Conservation (phyloP, 2,888 invertebrate genomes). For the Drosophila ustulata region DNA sequence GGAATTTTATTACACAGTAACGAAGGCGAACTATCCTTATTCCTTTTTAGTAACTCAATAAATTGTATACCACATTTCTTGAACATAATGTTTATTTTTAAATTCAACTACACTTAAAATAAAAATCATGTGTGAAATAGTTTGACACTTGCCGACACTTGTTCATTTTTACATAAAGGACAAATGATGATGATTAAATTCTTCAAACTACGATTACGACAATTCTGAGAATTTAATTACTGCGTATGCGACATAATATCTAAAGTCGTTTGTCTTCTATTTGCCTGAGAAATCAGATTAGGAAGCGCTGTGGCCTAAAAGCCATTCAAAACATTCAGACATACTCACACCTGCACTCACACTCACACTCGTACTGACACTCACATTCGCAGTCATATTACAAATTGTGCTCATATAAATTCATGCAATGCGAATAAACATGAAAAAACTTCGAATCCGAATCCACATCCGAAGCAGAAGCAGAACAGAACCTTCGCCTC, state of each 20-base stretch:
- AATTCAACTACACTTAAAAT: too few relatives aligned
- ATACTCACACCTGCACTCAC: not conserved
- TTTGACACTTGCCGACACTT: too few relatives aligned
- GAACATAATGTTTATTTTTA: too few relatives aligned
- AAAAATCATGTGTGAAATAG: too few relatives aligned
- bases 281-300: slow-evolving; percentile 31
- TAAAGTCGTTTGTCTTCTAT: not conserved
- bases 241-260: not conserved
- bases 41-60: too few relatives aligned
- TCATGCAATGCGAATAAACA: slow-evolving; percentile 26
- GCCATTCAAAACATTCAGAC: slow-evolving; percentile 26
- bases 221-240: slow-evolving; percentile 2
- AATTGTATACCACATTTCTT: too few relatives aligned
- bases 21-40: too few relatives aligned
- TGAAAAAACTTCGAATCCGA: slow-evolving; percentile 7
- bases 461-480: slow-evolving; percentile 5
- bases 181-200: not conserved
- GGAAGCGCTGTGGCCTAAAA: slow-evolving; percentile 34
- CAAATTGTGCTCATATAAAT: slow-evolving; percentile 49
- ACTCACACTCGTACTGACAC: not conserved
- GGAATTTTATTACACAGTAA: too few relatives aligned
- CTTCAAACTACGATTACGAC: not conserved
- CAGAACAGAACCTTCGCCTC: not conserved
- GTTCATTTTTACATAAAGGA: too few relatives aligned
- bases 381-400: slow-evolving; percentile 19